Conservation (phyloP, 2,888 invertebrate genomes). For the Leptopilina myrica region DNA sequence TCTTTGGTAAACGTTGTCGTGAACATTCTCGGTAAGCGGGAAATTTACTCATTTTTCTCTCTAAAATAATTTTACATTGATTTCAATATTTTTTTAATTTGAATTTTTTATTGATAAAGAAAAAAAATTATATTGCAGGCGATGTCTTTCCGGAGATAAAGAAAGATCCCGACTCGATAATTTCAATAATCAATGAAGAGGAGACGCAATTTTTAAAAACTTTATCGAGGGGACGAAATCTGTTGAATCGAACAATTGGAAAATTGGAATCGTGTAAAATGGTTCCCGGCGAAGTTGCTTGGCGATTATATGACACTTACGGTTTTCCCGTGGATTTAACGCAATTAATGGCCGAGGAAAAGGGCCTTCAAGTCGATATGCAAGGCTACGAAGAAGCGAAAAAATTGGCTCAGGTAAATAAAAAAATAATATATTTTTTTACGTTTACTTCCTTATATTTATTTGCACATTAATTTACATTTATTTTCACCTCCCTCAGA, state of each 20-base stretch:
- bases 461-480: too few relatives aligned
- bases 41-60: too few relatives aligned
- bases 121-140: constrained; percentile 75
- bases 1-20: constrained; percentile 94
- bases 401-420: constrained; percentile 86
- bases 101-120: not conserved
- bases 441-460: not conserved
- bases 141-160: constrained; percentile 88
- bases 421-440: not conserved
- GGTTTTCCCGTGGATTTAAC: constrained; percentile 99
- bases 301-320: constrained; percentile 99
- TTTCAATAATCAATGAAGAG: constrained; percentile 98
- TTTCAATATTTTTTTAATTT: too few relatives aligned
- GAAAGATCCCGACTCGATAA: constrained; percentile 93
- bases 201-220: constrained; percentile 99
- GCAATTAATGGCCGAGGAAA: constrained; percentile 98
- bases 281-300: constrained; percentile 97
- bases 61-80: too few relatives aligned
- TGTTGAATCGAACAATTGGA: constrained; percentile 93
- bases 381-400: constrained; percentile 93
- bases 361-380: constrained; percentile 92
- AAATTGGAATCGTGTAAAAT: constrained; percentile 85
- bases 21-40: constrained; percentile 82
- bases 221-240: constrained; percentile 90
- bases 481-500: constrained; percentile 68